phyloP scores from a whole-genome alignment of 2,797 vertebrate species.

The Morelia viridis region DNA sequence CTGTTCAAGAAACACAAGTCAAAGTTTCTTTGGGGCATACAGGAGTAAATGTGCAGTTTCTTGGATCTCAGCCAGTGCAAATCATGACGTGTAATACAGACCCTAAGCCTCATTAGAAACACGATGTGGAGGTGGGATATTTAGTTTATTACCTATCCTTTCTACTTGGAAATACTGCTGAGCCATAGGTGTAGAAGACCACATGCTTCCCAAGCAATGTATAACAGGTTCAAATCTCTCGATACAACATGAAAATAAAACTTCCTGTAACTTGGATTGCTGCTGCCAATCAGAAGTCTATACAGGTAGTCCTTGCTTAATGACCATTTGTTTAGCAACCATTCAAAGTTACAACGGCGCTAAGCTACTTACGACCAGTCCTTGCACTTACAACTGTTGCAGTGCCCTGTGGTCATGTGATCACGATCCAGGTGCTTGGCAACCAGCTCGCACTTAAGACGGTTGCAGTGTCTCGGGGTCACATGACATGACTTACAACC shows the following conservation, averaged over 20 bases:
- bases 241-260: not conserved
- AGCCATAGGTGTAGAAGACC: not conserved
- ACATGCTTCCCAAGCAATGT: not conserved
- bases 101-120: not conserved
- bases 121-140: not conserved
- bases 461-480: not conserved
- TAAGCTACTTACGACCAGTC: not conserved
- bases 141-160: not conserved
- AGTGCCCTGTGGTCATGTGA: not conserved
- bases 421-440: not conserved
- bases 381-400: not conserved
- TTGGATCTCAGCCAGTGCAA: not conserved
- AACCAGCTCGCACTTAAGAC: not conserved
- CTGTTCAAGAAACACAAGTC: not conserved
- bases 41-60: not conserved
- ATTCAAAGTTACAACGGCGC: not conserved
- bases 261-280: not conserved
- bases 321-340: not conserved
- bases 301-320: not conserved
- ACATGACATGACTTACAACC: not conserved
- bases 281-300: not conserved
- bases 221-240: too few species aligned
- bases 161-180: too few species aligned
- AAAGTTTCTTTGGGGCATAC: not conserved
- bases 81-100: too few species aligned